Evolutionary conservation across 1,140 invertebrate species (phyloP), one percentile per base, ranked within the genome.

Genomic region (Atta colombica): DNA sequence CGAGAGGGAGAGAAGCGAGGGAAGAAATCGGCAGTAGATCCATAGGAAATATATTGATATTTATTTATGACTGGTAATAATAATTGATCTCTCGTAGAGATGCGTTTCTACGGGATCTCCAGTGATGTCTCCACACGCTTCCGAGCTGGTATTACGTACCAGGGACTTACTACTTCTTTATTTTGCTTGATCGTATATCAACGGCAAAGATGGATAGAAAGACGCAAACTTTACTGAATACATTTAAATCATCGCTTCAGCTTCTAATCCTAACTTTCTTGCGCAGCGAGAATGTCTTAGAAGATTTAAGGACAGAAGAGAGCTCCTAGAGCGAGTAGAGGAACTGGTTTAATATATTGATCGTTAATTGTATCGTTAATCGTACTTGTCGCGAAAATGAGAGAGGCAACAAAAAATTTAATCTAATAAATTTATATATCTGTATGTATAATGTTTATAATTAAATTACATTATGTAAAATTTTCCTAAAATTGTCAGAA

Each of bases 21-120:
- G 8, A 6, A 81, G 61, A 66, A 31, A 45, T 55, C 16, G 28
- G 65, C 25, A 74, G 88, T 85, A 89, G 88, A 53, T 82, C 69
- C 60, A 87, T 69, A 89, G 87, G 65, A 85, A 88, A 90, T 88
- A 87, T 88, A 92, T 89, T 90, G 91, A 92, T 91, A 92, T 92
- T 91, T 92, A 92, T 93, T 92, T 92, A 92, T 80, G 91, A 93
- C 87, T 87, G 91, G 90, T 91, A 93, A 91, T 92, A 93, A 92
- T 93, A 93, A 93, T 92, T 92, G 92, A 91, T 93, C 92, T 87
- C 25, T 25, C 25, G 25, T 58, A 66, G 68, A 10, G 58, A 86
- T 89, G 91, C 82, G 85, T 89, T 80, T 89, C 86, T 87, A 84
- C 78, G 84, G 88, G 51, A 39, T 74, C 39, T 68, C 53, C 21